Evolutionary conservation across 2,888 invertebrate species (phyloP), one percentile per base, ranked within the genome.

Genomic region (Zaprionus bogoriensis): DNA sequence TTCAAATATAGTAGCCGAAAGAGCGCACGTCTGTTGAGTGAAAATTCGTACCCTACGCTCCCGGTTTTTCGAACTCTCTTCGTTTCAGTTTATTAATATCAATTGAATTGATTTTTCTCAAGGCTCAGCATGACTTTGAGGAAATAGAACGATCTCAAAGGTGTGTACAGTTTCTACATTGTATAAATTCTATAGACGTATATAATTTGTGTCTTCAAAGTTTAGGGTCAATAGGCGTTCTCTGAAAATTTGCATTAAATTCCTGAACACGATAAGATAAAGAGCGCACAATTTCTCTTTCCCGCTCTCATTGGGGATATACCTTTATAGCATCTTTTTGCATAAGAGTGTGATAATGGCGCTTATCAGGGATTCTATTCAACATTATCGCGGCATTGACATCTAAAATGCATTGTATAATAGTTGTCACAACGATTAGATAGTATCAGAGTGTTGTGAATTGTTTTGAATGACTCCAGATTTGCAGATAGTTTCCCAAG

Each of bases 71-170:
- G 25, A 48, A 38, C 64, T 61, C 70, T 75, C 61, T 69, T 61
- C 51, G 51, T 55, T 45, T 9, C 39, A 58, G 50, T 73, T 82
- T 71, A 83, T 83, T 79, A 75, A 85, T 63, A 66, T 67, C 73
- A 83, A 83, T 83, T 82, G 71, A 69, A 82, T 82, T 75, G 85
- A 83, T 83, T 82, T 71, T 71, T 45, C 67, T 74, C 85, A 85
- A 83, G 85, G 85, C 71, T 65, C 38, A 36, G 32, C 42, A 70
- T 69, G 68, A 73, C 67, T 53, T n/a, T 50, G 30, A 28, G 46
- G 20, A 69, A 79, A 58, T 45, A 14, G 25, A 45, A 36, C 47
- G 53, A 25, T 27, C 50, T 45, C 14, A 51, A 50, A 53, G 57
- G 58, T 73, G 58, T 45, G 46, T 39, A 65, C 47, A 53, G 30